Conservation (phyloP, 1,140 invertebrate species). For the Diorhabda sublineata region DNA sequence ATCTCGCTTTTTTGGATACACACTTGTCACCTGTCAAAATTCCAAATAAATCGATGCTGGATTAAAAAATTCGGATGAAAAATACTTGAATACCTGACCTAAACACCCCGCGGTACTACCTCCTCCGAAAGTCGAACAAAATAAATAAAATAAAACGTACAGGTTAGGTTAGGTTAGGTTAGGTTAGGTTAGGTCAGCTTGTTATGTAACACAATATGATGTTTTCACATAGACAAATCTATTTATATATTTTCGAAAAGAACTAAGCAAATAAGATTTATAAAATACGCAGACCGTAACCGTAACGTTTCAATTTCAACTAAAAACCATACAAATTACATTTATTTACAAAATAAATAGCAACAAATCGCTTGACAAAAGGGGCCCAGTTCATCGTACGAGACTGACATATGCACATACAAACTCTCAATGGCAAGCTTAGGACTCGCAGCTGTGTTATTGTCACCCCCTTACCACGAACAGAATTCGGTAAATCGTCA, state of each 20-base stretch:
- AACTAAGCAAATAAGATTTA: neutral
- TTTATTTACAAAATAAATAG: conserved; percentile 30
- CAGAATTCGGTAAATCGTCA: conserved; percentile 13
- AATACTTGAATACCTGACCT: too few relatives aligned
- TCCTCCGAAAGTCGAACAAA: too few relatives aligned
- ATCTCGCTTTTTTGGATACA: too few relatives aligned
- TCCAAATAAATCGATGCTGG: too few relatives aligned
- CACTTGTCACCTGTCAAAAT: too few relatives aligned
- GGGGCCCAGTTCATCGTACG: neutral
- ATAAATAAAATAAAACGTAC: too few relatives aligned
- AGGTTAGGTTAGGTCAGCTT: too few relatives aligned
- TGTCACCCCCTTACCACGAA: conserved; percentile 32
- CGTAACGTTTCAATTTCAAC: conserved; percentile 19
- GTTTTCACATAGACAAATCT: too few relatives aligned
- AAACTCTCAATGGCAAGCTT: conserved; percentile 35
- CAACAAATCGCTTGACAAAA: conserved; percentile 23
- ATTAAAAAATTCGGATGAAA: too few relatives aligned
- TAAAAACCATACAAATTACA: conserved; percentile 19
- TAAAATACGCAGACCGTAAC: conserved; percentile 12
- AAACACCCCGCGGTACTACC: too few relatives aligned
- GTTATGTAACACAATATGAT: too few relatives aligned
- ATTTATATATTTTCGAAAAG: neutral
- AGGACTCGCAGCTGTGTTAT: conserved; percentile 35
- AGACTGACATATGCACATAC: conserved; percentile 38
- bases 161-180: too few relatives aligned